phyloP scores from a whole-genome alignment of 1,140 invertebrate genomes.

The Physella acuta region DNA sequence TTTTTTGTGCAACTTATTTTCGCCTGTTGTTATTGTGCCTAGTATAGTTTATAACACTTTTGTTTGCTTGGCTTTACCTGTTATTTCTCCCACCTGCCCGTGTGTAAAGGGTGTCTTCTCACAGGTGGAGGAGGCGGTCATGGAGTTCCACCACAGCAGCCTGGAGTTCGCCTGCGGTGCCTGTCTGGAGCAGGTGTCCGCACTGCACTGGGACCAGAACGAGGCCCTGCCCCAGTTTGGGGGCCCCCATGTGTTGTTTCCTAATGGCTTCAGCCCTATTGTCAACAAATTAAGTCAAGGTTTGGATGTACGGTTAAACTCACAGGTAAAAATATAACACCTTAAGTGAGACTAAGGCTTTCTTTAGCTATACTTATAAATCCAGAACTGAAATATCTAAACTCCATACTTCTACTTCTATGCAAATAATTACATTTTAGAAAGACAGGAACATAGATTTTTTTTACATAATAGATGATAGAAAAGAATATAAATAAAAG shows the following conservation, averaged over 20 bases:
- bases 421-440: no score
- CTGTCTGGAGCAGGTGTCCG: conserved; percentile 52
- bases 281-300: conserved; percentile 49
- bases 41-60: neutral
- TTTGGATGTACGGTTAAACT: conserved; percentile 50
- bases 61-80: neutral
- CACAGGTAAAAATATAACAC: conserved; percentile 39
- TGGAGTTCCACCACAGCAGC: conserved; percentile 60
- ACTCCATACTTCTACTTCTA: no score
- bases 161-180: conserved; percentile 60
- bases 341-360: no score
- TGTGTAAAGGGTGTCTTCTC: conserved; percentile 24
- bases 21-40: neutral
- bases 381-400: no score
- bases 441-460: no score
- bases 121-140: conserved; percentile 53
- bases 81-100: neutral
- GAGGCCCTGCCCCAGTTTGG: conserved; percentile 59
- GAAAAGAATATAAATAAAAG: no score
- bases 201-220: conserved; percentile 61
- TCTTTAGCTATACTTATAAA: no score
- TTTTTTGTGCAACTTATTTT: neutral
- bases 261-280: conserved; percentile 41
- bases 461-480: no score
- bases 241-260: conserved; percentile 52